These are phyloP conservation scores for Saccopteryx bilineata DNA, from an alignment of 2,113 vertebrate species.

Conservation along the genomic window DNA sequence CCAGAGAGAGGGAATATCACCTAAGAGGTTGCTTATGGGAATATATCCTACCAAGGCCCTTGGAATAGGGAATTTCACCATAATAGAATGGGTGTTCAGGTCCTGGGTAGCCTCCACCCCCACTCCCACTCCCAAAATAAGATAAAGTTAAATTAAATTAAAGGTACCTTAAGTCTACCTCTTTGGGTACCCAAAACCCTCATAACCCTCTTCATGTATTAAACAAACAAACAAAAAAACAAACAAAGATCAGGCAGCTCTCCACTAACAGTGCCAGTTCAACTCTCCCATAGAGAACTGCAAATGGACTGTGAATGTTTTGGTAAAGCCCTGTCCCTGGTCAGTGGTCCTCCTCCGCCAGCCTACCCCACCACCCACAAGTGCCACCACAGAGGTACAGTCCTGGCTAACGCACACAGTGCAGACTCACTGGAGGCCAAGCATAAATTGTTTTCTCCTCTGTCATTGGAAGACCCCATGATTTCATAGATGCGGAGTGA, in stretches of 20 bases:
- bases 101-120: not conserved
- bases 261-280: not conserved
- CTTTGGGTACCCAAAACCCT: not conserved
- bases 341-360: rapidly evolving
- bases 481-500: not conserved
- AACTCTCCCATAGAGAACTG: not conserved
- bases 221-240: not conserved
- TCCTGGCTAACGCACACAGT: not conserved
- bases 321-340: not conserved
- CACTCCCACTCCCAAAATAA: not conserved
- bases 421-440: rapidly evolving
- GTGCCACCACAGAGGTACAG: too few relatives aligned
- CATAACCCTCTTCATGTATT: not conserved
- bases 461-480: not conserved
- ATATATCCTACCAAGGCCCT: not conserved
- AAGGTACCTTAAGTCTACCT: not conserved
- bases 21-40: not conserved
- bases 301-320: not conserved
- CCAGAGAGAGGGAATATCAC: not conserved
- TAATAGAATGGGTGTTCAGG: not conserved
- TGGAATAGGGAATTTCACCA: not conserved
- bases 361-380: not conserved
- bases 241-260: not conserved
- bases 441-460: not conserved
- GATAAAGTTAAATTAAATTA: not conserved